A percentile compares a stretch with the other conserved stretches of the same genome.
Conservation (phyloP, 2,797 vertebrate species). For the Hypotaenidia okinawae region DNA sequence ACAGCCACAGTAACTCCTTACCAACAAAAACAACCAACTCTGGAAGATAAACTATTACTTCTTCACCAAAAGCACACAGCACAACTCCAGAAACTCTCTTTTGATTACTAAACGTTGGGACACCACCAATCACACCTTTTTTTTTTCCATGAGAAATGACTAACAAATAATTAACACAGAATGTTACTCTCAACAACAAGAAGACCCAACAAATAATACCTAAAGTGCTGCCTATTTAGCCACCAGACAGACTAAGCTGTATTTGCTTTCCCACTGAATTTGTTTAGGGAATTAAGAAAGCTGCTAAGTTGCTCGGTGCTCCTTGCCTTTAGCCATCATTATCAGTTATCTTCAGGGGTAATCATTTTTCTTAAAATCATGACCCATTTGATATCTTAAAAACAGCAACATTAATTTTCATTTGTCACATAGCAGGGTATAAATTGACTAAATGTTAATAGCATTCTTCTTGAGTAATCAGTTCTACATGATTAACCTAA, state of each 20-base stretch:
- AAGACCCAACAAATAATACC: neutral
- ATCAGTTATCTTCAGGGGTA: slow-evolving; percentile 65
- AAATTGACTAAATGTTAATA: slow-evolving; percentile 85
- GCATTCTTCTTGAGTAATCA: slow-evolving; percentile 82
- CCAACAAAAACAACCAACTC: neutral
- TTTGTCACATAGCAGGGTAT: slow-evolving; percentile 80
- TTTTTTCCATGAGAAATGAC: neutral
- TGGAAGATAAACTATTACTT: neutral
- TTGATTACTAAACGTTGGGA: neutral
- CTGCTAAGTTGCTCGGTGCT: slow-evolving; percentile 15
- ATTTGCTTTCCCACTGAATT: slow-evolving; percentile 40
- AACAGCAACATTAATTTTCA: slow-evolving; percentile 83
- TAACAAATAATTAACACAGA: slow-evolving; percentile 14
- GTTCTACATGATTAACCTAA: slow-evolving; percentile 84
- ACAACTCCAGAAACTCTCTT: neutral
- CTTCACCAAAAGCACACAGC: neutral
- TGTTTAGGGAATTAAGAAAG: slow-evolving; percentile 30
- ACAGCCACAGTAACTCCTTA: neutral
- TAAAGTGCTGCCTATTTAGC: neutral
- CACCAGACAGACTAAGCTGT: neutral
- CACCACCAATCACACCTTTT: neutral
- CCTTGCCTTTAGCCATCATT: slow-evolving; percentile 46
- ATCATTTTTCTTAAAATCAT: slow-evolving; percentile 76
- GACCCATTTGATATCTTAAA: slow-evolving; percentile 80
- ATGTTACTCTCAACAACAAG: neutral